Base-by-base conservation (phyloP, 2,888 invertebrate species). In the Penaeus monodon region DNA sequence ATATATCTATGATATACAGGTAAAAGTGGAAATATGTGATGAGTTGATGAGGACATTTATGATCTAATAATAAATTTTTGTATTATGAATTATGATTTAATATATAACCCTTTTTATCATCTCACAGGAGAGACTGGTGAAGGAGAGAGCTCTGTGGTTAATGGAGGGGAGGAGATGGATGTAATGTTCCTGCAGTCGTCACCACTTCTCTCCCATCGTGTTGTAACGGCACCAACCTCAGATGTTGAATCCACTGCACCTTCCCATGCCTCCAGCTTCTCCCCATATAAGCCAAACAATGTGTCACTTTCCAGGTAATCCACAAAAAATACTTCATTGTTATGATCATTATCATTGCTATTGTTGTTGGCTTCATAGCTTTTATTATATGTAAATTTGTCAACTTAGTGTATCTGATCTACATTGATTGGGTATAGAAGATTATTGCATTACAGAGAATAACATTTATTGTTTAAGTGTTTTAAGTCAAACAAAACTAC, bases 131-230 rank as follows among this genome's bases (percentile, higher is more conserved):
- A 57, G 17, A 57, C 14, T 57, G 57, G 57, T 17, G 57, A 57
- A 57, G 57, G 57, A 57, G 57, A 57, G 4, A 12, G 17, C 57
- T 57, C 57, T 57, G 44, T 27, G 27, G 77, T 14, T 14, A 77
- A n/a, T 24, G 57, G 27, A 17, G 85, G 73, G 12, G 88, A 81
- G 70, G 88, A 88, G 68, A 65, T 88, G 12, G 89, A 89, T 29
- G 89, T 89, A 17, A 81, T 89, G 63, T 89, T 86, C 77, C n/a
- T 89, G 29, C 89, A 89, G 81, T 89, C 89, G 6, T 89, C 90
- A 29, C 90, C 90, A 4, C 68, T 90, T 74, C 80, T 88, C n/a
- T 76, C 81, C 20, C 88, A 84, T n/a, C 79, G 68, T 49, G 84
- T 84, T 10, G 84, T 88, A 20, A 64, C 78, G 20, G 73, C 85